A percentile compares a stretch with the other conserved stretches of the same genome.
These are phyloP conservation scores for Machaerirhynchus nigripectus DNA, from an alignment of 2,113 vertebrate genomes.

Conservation along the genomic window DNA sequence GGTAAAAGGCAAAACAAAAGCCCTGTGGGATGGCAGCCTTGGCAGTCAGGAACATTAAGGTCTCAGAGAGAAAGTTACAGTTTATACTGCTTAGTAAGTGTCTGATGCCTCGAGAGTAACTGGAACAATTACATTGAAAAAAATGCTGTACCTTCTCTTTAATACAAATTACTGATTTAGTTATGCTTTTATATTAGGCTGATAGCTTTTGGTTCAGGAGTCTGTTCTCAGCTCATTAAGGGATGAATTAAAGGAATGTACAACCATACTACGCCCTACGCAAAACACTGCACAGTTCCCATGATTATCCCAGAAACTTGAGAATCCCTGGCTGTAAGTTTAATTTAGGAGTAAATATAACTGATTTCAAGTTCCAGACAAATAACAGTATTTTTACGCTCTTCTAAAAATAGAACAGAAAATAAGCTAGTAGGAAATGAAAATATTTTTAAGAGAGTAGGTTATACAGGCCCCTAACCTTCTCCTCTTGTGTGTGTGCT, in stretches of 20 bases:
- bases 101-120: not conserved
- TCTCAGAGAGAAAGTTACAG: not conserved
- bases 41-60: not conserved
- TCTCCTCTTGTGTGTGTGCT: not conserved
- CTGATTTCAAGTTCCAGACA: not conserved
- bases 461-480: not conserved
- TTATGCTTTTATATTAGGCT: not conserved
- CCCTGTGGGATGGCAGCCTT: no score
- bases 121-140: not conserved
- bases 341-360: not conserved
- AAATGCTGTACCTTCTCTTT: not conserved
- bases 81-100: not conserved
- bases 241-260: not conserved
- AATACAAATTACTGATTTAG: not conserved
- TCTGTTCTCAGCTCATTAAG: not conserved
- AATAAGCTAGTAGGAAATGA: not conserved
- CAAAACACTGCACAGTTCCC: not conserved
- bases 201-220: not conserved
- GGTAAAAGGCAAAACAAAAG: slow-evolving; percentile 67
- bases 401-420: not conserved
- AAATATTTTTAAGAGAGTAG: not conserved
- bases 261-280: accelerated
- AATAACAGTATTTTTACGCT: not conserved
- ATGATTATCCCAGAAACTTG: not conserved
- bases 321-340: not conserved